A percentile compares a stretch with the other conserved stretches of the same genome.
phyloP scores from a whole-genome alignment of 2,113 vertebrate genomes.

The Pristiophorus japonicus region DNA sequence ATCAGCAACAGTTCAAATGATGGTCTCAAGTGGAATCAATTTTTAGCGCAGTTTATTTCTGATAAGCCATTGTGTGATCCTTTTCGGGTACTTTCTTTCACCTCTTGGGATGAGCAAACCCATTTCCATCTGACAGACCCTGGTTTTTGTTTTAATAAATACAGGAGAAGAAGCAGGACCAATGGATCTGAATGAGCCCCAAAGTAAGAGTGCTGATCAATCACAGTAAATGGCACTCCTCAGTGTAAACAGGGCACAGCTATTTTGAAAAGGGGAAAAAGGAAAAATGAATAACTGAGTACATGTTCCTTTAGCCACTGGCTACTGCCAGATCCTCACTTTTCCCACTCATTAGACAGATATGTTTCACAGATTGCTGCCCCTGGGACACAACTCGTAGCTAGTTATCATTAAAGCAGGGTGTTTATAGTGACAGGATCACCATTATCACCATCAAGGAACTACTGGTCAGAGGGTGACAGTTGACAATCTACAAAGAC shows the following conservation, averaged over 20 bases:
- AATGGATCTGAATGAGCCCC: slow-evolving; percentile 60
- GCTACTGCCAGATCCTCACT: slow-evolving; percentile 41
- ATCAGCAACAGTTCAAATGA: background rate
- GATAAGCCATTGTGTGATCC: background rate
- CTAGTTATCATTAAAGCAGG: slow-evolving; percentile 39
- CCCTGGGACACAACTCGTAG: background rate
- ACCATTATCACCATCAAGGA: slow-evolving; percentile 41
- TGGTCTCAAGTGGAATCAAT: slow-evolving; percentile 46
- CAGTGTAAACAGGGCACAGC: slow-evolving; percentile 47
- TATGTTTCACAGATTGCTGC: slow-evolving; percentile 11
- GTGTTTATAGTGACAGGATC: slow-evolving; percentile 42
- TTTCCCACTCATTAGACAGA: slow-evolving; percentile 29
- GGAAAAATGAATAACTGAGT: slow-evolving; percentile 44
- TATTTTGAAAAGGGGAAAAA: slow-evolving; percentile 47
- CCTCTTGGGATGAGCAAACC: slow-evolving; percentile 49
- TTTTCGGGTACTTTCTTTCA: slow-evolving; percentile 46
- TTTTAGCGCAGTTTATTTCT: slow-evolving; percentile 49
- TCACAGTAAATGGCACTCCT: slow-evolving; percentile 52
- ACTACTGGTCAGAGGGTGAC: slow-evolving; percentile 45
- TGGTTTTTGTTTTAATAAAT: slow-evolving; percentile 50
- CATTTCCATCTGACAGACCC: slow-evolving; percentile 58
- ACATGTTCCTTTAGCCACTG: slow-evolving; percentile 47
- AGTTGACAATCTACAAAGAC: slow-evolving; percentile 39
- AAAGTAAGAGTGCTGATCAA: slow-evolving; percentile 61
- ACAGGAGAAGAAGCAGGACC: slow-evolving; percentile 54